Evolutionary conservation across 2,888 invertebrate species (phyloP).

Genomic region (Cecidostiba fungosa): DNA sequence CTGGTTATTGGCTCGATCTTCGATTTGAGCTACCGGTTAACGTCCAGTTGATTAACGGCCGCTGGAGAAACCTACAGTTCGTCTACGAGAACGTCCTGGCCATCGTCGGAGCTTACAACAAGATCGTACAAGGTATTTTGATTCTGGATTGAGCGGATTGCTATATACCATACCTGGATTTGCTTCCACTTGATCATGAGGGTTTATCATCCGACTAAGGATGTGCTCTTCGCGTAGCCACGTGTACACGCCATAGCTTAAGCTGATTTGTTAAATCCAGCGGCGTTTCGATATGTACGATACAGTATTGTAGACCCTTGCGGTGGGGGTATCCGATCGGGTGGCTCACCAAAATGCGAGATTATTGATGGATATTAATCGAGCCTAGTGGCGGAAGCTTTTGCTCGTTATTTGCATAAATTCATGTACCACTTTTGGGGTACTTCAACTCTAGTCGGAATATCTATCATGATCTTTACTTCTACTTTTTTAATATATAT

Average conservation of each 20-base stretch:
- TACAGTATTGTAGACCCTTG: not conserved
- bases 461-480: no score
- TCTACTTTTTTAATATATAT: no score
- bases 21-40: conserved; percentile 86
- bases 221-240: not conserved
- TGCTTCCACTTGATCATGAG: not conserved
- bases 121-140: conserved; percentile 80
- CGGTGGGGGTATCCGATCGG: not conserved
- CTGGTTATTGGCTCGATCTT: conserved; percentile 87
- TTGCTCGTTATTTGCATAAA: not conserved
- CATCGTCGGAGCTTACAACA: conserved; percentile 89
- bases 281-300: not conserved
- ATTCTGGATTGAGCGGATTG: no score
- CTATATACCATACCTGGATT: not conserved
- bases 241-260: not conserved
- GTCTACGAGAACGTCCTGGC: conserved; percentile 87
- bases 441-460: not conserved
- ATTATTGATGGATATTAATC: not conserved
- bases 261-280: not conserved
- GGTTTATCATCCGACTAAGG: not conserved
- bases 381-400: not conserved
- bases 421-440: not conserved
- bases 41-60: conserved; percentile 84
- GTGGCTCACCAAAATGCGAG: not conserved
- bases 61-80: conserved; percentile 83